Conservation (phyloP, 2,113 vertebrate genomes). For the Apaloderma vittatum region DNA sequence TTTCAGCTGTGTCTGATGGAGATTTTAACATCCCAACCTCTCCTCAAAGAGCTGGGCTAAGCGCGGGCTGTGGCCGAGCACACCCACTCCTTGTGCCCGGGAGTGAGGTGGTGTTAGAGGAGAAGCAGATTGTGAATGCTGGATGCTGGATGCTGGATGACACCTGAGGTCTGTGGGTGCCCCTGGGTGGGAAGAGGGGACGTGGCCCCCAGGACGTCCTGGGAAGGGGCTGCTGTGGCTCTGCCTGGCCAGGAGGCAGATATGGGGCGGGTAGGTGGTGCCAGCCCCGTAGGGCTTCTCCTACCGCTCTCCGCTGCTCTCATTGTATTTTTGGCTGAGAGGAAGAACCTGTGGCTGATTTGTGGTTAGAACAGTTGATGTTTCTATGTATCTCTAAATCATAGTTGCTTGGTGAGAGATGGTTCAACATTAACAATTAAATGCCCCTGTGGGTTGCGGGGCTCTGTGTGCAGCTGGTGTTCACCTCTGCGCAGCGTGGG, state of each 20-base stretch:
- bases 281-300: not conserved
- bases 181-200: no score
- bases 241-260: not conserved
- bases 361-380: not conserved
- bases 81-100: not conserved
- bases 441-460: fast-evolving
- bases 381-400: not conserved
- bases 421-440: not conserved
- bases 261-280: not conserved
- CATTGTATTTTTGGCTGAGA: not conserved
- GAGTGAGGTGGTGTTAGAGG: fast-evolving
- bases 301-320: not conserved
- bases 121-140: not conserved
- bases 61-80: no score
- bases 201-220: not conserved
- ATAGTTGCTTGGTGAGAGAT: not conserved
- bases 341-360: not conserved
- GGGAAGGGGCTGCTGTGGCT: fast-evolving
- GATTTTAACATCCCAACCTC: conserved; percentile 80
- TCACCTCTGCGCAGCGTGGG: no score
- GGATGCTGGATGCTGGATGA: not conserved
- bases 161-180: not conserved
- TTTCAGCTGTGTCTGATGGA: conserved; percentile 79
- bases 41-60: conserved; percentile 67
- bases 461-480: no score